These are phyloP conservation scores for Diploptera punctata DNA, from an alignment of 2,888 invertebrate species.

Conservation along the genomic window DNA sequence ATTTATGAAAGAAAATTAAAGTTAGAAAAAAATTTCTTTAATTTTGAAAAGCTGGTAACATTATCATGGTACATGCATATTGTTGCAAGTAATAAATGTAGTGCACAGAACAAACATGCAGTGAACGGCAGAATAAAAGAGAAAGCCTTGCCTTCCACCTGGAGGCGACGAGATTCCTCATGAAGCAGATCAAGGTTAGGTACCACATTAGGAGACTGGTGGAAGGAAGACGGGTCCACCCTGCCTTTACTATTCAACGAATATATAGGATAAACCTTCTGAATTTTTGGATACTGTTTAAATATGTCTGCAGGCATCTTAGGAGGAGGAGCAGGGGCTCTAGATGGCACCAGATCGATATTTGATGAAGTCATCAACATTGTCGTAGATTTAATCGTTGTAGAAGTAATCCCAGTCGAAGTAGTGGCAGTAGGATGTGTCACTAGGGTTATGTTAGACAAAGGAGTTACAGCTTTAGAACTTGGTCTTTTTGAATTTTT, in stretches of 20 bases:
- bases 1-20: too few relatives aligned
- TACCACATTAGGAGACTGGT: constrained; percentile 10
- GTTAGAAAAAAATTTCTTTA: too few relatives aligned
- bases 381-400: not conserved
- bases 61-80: too few relatives aligned
- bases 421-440: not conserved
- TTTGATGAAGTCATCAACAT: not conserved
- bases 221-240: constrained; percentile 31
- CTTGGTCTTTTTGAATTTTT: not conserved
- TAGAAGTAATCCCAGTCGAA: not conserved
- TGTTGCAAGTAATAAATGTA: too few relatives aligned
- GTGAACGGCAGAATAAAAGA: too few relatives aligned
- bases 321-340: constrained; percentile 47
- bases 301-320: constrained; percentile 74
- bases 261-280: constrained; percentile 55
- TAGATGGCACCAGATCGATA: constrained; percentile 31
- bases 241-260: constrained; percentile 47
- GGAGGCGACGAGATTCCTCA: constrained; percentile 32
- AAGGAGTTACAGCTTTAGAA: not conserved
- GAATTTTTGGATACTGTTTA: constrained; percentile 77
- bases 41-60: too few relatives aligned
- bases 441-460: not conserved
- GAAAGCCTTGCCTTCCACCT: constrained; percentile 29
- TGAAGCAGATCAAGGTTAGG: constrained; percentile 50
- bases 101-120: too few relatives aligned